Evolutionary conservation across 1,140 invertebrate species (phyloP).

Genomic region (Drosophila bifasciata): DNA sequence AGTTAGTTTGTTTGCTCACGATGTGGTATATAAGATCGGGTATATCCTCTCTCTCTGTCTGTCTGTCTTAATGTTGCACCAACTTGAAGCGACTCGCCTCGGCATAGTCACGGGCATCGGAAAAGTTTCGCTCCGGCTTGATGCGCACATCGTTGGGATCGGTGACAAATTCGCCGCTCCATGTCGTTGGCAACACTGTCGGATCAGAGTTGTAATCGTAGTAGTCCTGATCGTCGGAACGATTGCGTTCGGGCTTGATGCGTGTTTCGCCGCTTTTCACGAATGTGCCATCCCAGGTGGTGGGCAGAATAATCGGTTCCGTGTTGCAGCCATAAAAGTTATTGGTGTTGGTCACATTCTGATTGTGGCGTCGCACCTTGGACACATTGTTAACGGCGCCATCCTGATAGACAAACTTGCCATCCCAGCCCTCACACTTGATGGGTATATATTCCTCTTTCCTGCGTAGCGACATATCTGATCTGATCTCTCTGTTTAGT

Average conservation of each 20-base stretch:
- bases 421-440: slow-evolving; percentile 83
- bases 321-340: slow-evolving; percentile 77
- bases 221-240: slow-evolving; percentile 75
- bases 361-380: slow-evolving; percentile 77
- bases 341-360: slow-evolving; percentile 77
- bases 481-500: not conserved
- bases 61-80: slow-evolving; percentile 51
- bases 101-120: slow-evolving; percentile 77
- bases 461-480: slow-evolving; percentile 65
- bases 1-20: slow-evolving; percentile 47
- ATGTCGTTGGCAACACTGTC: slow-evolving; percentile 69
- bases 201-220: slow-evolving; percentile 68
- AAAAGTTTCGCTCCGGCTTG: slow-evolving; percentile 77
- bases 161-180: slow-evolving; percentile 77
- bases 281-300: slow-evolving; percentile 80
- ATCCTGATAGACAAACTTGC: slow-evolving; percentile 74
- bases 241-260: slow-evolving; percentile 73
- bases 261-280: slow-evolving; percentile 67
- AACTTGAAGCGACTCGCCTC: slow-evolving; percentile 74
- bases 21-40: slow-evolving; percentile 2
- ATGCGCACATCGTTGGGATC: slow-evolving; percentile 82
- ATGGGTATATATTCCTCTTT: slow-evolving; percentile 83
- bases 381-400: slow-evolving; percentile 78
- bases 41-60: not conserved
- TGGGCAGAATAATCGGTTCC: slow-evolving; percentile 77